phyloP scores from a whole-genome alignment of 2,888 invertebrate genomes.

The Argyresthia albistria region DNA sequence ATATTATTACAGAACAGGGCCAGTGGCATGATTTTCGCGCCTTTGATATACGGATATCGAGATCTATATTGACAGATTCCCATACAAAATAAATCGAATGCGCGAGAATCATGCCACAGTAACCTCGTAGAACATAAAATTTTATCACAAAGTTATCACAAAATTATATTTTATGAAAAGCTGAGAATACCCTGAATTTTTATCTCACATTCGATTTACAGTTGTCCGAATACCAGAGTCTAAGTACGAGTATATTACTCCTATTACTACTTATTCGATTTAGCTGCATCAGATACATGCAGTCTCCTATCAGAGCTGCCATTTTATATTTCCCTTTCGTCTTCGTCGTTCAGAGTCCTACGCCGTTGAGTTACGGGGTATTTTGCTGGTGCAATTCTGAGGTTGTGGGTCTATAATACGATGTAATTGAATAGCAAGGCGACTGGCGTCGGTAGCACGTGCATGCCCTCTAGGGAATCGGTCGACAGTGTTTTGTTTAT shows the following conservation, averaged over 20 bases:
- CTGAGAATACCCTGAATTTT: conserved; percentile 10
- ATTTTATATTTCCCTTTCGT: neutral
- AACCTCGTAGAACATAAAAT: no score
- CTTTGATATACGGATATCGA: no score
- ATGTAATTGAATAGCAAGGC: conserved; percentile 56
- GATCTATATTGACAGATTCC: no score
- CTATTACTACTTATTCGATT: conserved; percentile 6
- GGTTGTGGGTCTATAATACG: conserved; percentile 10
- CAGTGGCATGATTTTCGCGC: no score
- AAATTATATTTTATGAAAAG: no score
- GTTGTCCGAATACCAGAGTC: neutral
- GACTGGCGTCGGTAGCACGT: conserved; percentile 38
- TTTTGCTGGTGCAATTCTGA: neutral
- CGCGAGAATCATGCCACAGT: no score
- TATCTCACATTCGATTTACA: conserved; percentile 10
- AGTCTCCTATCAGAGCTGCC: neutral
- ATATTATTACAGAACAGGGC: no score
- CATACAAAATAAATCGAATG: no score
- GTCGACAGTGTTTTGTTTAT: conserved; percentile 57
- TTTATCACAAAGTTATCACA: no score
- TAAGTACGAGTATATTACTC: conserved; percentile 2
- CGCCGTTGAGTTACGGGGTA: neutral
- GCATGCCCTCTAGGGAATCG: conserved; percentile 33
- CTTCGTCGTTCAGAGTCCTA: neutral
- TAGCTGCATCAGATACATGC: neutral